phyloP scores from a whole-genome alignment of 1,140 invertebrate genomes.

The Drosophila subpulchrella region DNA sequence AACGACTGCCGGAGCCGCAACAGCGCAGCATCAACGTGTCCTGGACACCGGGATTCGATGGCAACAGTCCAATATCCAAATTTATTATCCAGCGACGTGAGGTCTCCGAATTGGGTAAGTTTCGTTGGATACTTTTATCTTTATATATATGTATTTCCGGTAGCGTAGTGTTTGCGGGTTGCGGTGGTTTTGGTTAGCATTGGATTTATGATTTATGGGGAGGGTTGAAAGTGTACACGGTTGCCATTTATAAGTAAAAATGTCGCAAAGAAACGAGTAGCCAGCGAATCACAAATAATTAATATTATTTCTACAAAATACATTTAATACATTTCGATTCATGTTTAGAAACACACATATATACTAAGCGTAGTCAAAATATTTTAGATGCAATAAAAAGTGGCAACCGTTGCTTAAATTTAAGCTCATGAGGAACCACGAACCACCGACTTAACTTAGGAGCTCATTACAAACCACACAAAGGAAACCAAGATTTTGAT shows the following conservation, averaged over 20 bases:
- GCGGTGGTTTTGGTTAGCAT: conserved; percentile 45
- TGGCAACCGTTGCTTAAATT: neutral
- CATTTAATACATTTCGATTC: neutral
- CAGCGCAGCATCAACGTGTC: conserved; percentile 93
- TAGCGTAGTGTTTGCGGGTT: conserved; percentile 32
- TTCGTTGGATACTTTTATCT: conserved; percentile 8
- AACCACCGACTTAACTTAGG: neutral
- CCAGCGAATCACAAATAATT: neutral
- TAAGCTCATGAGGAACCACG: neutral
- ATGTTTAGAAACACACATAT: neutral
- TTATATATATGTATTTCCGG: conserved; percentile 7
- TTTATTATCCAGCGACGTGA: conserved; percentile 96
- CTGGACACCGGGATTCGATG: conserved; percentile 98
- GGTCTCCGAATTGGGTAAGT: conserved; percentile 92
- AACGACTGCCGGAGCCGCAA: conserved; percentile 87
- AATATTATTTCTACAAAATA: neutral
- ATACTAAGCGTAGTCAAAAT: neutral
- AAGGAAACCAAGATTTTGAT: conserved; percentile 23
- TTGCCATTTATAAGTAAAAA: conserved; percentile 1
- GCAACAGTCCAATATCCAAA: conserved; percentile 97
- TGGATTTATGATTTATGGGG: conserved; percentile 42
- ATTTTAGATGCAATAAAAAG: neutral
- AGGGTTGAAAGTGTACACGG: neutral
- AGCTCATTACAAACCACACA: conserved; percentile 9
- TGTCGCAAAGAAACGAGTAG: neutral